phyloP scores from a whole-genome alignment of 2,113 vertebrate genomes.

The Puffinus mauretanicus region DNA sequence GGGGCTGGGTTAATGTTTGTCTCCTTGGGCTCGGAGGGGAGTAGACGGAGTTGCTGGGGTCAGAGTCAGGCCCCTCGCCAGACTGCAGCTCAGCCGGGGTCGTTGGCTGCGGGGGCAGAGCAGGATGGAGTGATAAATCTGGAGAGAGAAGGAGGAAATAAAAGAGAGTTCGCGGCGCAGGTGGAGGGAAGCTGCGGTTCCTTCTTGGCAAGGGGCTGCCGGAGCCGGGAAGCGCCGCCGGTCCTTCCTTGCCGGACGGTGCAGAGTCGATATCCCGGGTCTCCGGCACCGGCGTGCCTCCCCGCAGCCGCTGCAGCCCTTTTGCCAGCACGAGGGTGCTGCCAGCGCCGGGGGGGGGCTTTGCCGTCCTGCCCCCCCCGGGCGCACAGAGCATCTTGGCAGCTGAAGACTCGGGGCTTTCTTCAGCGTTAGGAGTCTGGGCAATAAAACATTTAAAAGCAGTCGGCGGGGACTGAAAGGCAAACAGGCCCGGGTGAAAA shows the following conservation, averaged over 20 bases:
- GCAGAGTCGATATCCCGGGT: fast-evolving
- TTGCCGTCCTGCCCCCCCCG: not conserved
- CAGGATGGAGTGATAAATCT: not conserved
- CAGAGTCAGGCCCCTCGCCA: not conserved
- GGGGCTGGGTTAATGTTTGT: not conserved
- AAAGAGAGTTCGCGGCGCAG: not conserved
- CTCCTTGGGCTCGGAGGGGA: not conserved
- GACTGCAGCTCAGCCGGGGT: no score
- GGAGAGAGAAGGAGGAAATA: no score
- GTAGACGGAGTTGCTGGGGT: not conserved
- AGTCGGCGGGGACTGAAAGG: not conserved
- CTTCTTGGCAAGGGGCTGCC: not conserved
- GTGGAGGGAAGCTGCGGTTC: not conserved
- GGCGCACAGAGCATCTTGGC: not conserved
- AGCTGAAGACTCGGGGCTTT: not conserved
- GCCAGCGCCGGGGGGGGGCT: not conserved
- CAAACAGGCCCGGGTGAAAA: not conserved
- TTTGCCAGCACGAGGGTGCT: not conserved
- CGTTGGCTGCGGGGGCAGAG: not conserved
- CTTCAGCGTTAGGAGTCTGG: not conserved
- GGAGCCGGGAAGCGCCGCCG: not conserved
- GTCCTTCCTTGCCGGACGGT: not conserved
- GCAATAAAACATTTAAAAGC: not conserved
- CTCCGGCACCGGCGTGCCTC: not conserved
- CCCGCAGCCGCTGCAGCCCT: not conserved